A percentile compares a stretch with the other conserved stretches of the same genome.
Evolutionary conservation across 2,113 vertebrate genomes (phyloP).

Genomic region (Pseudorasbora parva): DNA sequence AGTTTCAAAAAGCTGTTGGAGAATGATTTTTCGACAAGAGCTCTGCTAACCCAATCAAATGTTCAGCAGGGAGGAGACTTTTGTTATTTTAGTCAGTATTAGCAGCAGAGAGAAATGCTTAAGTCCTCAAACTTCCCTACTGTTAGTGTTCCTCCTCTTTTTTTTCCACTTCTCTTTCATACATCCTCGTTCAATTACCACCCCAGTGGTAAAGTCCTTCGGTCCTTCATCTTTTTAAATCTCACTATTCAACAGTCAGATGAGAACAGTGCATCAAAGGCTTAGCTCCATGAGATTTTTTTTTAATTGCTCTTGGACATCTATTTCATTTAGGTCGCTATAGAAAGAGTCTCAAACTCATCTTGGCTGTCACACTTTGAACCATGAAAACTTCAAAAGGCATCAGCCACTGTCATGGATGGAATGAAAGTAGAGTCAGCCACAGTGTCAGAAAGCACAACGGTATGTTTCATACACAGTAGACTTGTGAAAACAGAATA

Average conservation of each 20-base stretch:
- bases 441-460: conserved; percentile 23
- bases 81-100: conserved; percentile 26
- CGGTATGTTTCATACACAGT: neutral
- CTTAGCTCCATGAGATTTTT: neutral
- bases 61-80: conserved; percentile 17
- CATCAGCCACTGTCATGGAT: conserved; percentile 1
- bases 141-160: neutral
- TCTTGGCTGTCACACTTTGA: conserved; percentile 17
- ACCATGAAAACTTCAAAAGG: conserved; percentile 25
- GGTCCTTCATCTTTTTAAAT: neutral
- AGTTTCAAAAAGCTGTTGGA: neutral
- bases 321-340: conserved; percentile 6
- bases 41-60: conserved; percentile 31
- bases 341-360: conserved; percentile 27
- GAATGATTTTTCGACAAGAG: conserved; percentile 24
- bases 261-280: conserved; percentile 41
- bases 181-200: conserved; percentile 35
- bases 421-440: conserved; percentile 44
- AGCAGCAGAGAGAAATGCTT: neutral
- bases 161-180: conserved; percentile 20
- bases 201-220: conserved; percentile 19
- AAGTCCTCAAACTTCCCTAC: neutral
- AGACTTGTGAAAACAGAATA: neutral
- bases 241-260: neutral
- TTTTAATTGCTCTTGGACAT: conserved; percentile 42